These are phyloP conservation scores for Pharmacophagus antenor DNA, from an alignment of 2,888 invertebrate genomes.

Conservation along the genomic window DNA sequence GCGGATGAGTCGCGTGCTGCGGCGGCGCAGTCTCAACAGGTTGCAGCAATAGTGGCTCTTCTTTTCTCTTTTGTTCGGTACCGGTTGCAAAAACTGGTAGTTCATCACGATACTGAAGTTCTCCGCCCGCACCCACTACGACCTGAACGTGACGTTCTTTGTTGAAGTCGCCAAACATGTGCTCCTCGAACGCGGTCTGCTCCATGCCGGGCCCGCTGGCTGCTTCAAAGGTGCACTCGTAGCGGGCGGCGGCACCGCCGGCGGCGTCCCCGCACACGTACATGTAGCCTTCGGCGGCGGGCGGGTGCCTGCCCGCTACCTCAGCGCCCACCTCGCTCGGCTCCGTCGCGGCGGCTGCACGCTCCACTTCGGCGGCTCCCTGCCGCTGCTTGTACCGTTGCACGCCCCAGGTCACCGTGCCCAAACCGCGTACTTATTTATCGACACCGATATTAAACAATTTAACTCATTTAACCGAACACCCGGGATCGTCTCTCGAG, in stretches of 20 bases:
- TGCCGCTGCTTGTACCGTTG: slow-evolving; percentile 40
- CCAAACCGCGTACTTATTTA: slow-evolving; percentile 51
- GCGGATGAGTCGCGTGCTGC: slow-evolving; percentile 52
- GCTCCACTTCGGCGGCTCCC: slow-evolving; percentile 35
- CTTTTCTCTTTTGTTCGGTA: slow-evolving; percentile 63
- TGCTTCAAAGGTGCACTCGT: slow-evolving; percentile 71
- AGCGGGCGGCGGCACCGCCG: slow-evolving; percentile 56
- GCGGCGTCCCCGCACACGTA: slow-evolving; percentile 70
- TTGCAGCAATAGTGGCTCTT: slow-evolving; percentile 66
- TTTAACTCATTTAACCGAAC: slow-evolving; percentile 72
- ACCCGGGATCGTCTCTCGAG: slow-evolving; percentile 73
- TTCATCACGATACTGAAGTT: slow-evolving; percentile 75
- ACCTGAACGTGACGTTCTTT: slow-evolving; percentile 77
- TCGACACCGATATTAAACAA: slow-evolving; percentile 70
- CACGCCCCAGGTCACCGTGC: slow-evolving; percentile 44
- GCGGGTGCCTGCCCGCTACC: slow-evolving; percentile 75
- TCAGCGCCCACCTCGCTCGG: slow-evolving; percentile 70
- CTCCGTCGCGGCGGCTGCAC: slow-evolving; percentile 63
- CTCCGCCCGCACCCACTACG: slow-evolving; percentile 75
- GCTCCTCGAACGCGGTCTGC: slow-evolving; percentile 87
- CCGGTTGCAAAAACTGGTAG: slow-evolving; percentile 57
- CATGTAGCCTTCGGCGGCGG: slow-evolving; percentile 73
- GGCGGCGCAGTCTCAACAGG: slow-evolving; percentile 57
- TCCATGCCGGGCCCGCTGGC: slow-evolving; percentile 79
- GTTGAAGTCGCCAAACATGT: slow-evolving; percentile 88